Conservation (phyloP, 2,888 invertebrate species). For the Anticlea derivata region DNA sequence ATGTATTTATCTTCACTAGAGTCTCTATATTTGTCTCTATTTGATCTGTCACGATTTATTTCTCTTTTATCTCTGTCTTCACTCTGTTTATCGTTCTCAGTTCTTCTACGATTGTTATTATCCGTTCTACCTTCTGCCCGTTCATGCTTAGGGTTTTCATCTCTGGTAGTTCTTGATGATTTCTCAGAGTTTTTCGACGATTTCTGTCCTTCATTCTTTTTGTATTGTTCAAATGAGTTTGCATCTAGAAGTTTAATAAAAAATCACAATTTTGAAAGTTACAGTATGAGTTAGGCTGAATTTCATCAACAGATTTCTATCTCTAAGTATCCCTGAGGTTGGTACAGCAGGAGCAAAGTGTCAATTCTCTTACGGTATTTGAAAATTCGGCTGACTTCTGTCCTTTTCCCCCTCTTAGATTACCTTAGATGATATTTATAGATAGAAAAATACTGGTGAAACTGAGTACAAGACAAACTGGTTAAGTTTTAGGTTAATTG, state of each 20-base stretch:
- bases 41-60: constrained; percentile 33
- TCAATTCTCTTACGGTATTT: too few relatives aligned
- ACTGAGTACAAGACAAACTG: too few relatives aligned
- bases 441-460: too few relatives aligned
- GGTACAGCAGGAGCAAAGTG: too few relatives aligned
- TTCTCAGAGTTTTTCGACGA: constrained; percentile 52
- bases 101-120: constrained; percentile 33
- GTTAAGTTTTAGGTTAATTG: too few relatives aligned
- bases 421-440: too few relatives aligned
- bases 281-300: too few relatives aligned
- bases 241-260: constrained; percentile 77
- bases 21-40: constrained; percentile 40
- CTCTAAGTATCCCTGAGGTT: too few relatives aligned
- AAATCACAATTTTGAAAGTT: too few relatives aligned
- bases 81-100: constrained; percentile 47
- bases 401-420: too few relatives aligned
- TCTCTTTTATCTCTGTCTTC: constrained; percentile 24
- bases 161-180: constrained; percentile 47
- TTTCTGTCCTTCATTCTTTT: constrained; percentile 71
- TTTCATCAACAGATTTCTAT: too few relatives aligned
- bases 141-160: constrained; percentile 22
- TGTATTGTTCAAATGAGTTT: constrained; percentile 88
- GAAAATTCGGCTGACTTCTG: too few relatives aligned
- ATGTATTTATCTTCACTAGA: constrained; percentile 46
- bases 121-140: constrained; percentile 28